Evolutionary conservation across 2,113 vertebrate genomes (phyloP).

Genomic region (Microcebus tavaratra): DNA sequence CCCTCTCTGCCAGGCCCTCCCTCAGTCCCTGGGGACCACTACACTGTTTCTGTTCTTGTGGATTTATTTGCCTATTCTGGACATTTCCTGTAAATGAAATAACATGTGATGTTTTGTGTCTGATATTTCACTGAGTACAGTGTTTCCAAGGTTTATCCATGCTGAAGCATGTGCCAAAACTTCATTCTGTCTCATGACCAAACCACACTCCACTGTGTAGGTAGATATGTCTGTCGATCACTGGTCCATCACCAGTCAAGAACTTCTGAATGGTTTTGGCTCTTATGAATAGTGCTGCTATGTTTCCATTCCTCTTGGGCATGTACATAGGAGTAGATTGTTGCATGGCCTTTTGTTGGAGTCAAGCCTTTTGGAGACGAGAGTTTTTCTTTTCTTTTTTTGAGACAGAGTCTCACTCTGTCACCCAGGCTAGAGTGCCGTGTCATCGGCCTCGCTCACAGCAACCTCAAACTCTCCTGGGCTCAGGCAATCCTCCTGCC

Average conservation of each 20-base stretch:
- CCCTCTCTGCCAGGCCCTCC: neutral
- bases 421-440: no score
- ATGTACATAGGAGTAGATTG: neutral
- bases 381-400: no score
- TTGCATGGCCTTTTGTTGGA: neutral
- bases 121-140: fast-evolving
- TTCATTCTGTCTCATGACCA: neutral
- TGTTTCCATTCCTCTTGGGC: neutral
- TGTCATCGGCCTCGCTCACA: no score
- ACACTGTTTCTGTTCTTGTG: neutral
- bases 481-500: no score
- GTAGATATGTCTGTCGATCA: no score
- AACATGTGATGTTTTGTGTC: neutral
- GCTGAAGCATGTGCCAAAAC: fast-evolving
- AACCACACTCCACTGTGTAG: neutral
- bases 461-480: no score
- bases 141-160: neutral
- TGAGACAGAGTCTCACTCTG: no score
- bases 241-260: no score
- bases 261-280: no score
- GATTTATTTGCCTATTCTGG: neutral
- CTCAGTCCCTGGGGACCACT: neutral
- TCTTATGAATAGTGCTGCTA: neutral
- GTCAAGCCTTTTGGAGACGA: neutral
- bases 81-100: no score